Evolutionary conservation across 1,140 invertebrate species (phyloP), one percentile per base, ranked within the genome.

Genomic region (Eriocheir sinensis): DNA sequence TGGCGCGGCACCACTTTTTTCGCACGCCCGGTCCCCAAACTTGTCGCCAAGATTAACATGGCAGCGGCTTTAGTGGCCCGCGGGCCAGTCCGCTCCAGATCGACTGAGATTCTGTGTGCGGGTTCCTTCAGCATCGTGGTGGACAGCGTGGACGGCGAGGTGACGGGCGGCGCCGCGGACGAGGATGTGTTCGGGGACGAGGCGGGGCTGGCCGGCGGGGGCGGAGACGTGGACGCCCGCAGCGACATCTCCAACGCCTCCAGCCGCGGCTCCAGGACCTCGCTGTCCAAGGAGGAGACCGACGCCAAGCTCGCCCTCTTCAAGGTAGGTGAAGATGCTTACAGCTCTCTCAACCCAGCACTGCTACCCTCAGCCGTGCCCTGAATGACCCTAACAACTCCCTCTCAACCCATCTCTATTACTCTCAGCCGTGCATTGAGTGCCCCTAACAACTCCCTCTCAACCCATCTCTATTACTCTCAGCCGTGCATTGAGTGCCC

Each of bases 111-210:
- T 81, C 89, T 94, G 44, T 94, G 94, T 86, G 94, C 72, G 27
- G 94, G 94, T 30, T 94, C 94, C 81, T 92, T 94, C 53, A 94
- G 94, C 94, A 94, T 94, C 90, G 94, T 94, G 80, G 94, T 94
- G 94, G 94, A 94, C 94, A 94, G 94, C 53, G 94, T 94, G 44
- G 94, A 94, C 80, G 94, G 94, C 21, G 94, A 94, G 17, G 94
- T 94, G 44, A 94, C 94, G 9, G 94, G 94, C 21, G 93, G 89
- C 40, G 48, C 89, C 27, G 93, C 93, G 3, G 94, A 94, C 94
- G 94, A 94, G 79, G 89, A 91, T 81, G 48, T 94, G 21, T 94
- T 94, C 81, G 94, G 94, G 27, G 94, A 94, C 41, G 93, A 91
- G 30, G 85, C 34, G 12, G 85, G 81, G 53, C 44, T 60, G 38